phyloP scores from a whole-genome alignment of 2,888 invertebrate species.

The Macropis europaea region DNA sequence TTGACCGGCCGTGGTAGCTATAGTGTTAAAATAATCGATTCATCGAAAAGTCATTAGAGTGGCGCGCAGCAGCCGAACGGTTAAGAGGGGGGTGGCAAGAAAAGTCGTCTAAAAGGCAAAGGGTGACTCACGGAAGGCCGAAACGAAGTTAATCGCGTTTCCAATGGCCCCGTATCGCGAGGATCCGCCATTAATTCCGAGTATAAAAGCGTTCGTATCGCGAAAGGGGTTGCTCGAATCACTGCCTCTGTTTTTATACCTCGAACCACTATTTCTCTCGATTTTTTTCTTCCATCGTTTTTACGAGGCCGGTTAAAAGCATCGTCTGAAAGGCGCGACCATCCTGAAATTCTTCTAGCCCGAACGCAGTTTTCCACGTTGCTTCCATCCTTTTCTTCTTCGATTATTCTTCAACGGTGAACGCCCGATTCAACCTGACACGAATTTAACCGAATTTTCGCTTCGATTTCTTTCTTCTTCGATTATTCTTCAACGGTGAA shows the following conservation, averaged over 20 bases:
- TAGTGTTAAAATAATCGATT: too few species aligned
- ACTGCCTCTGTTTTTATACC: constrained; percentile 1
- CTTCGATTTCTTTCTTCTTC: too few species aligned
- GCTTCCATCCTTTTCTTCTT: neutral
- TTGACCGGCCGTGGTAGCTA: too few species aligned
- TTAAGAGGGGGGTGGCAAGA: too few species aligned
- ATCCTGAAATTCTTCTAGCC: constrained; percentile 14
- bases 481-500: too few species aligned
- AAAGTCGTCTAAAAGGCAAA: neutral
- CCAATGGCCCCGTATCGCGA: constrained; percentile 1
- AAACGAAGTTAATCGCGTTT: constrained; percentile 6
- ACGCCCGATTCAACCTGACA: too few species aligned
- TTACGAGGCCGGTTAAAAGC: constrained; percentile 34
- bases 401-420: too few species aligned
- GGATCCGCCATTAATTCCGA: constrained; percentile 25
- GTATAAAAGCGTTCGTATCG: constrained; percentile 18
- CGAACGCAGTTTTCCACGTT: neutral
- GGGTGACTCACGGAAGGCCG: neutral
- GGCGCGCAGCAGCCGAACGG: too few species aligned
- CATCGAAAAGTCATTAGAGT: too few species aligned
- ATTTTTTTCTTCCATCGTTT: neutral
- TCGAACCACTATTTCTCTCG: neutral
- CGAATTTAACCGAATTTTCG: too few species aligned
- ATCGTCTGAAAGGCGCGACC: neutral
- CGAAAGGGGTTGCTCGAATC: neutral